Percentiles rank a stretch among this genome's conserved stretches.
Evolutionary conservation across 2,113 vertebrate species (phyloP).

Genomic region (Anser cygnoides): DNA sequence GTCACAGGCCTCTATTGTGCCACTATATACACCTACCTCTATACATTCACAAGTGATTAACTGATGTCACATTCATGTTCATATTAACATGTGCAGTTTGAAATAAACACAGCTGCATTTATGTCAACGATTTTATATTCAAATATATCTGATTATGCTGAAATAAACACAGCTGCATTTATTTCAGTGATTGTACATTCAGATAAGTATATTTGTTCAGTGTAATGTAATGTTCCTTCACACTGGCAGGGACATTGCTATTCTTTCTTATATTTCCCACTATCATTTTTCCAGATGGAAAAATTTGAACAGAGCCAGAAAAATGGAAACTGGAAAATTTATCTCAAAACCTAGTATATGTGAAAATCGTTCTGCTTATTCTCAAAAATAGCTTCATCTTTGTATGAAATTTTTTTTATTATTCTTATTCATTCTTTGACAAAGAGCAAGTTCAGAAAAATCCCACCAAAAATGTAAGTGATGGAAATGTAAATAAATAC

Average conservation of each 20-base stretch:
- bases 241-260: conserved; percentile 58
- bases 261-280: conserved; percentile 55
- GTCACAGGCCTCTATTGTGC: background rate
- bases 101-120: conserved; percentile 70
- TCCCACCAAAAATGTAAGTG: background rate
- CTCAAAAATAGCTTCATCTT: background rate
- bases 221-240: conserved; percentile 63
- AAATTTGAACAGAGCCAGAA: conserved; percentile 33
- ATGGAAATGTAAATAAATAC: background rate
- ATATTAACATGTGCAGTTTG: conserved; percentile 57
- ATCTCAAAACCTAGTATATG: background rate
- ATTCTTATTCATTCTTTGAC: background rate
- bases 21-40: background rate
- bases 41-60: background rate
- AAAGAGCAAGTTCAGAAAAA: conserved; percentile 14
- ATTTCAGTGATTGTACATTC: conserved; percentile 68
- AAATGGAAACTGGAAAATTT: conserved; percentile 39
- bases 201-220: conserved; percentile 64
- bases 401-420: background rate
- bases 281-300: conserved; percentile 67
- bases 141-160: conserved; percentile 70
- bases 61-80: conserved; percentile 48
- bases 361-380: background rate
- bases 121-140: conserved; percentile 67
- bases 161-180: conserved; percentile 74